A percentile compares a stretch with the other conserved stretches of the same genome.
phyloP scores from a whole-genome alignment of 1,140 invertebrate species.

The Drosophila aff. region DNA sequence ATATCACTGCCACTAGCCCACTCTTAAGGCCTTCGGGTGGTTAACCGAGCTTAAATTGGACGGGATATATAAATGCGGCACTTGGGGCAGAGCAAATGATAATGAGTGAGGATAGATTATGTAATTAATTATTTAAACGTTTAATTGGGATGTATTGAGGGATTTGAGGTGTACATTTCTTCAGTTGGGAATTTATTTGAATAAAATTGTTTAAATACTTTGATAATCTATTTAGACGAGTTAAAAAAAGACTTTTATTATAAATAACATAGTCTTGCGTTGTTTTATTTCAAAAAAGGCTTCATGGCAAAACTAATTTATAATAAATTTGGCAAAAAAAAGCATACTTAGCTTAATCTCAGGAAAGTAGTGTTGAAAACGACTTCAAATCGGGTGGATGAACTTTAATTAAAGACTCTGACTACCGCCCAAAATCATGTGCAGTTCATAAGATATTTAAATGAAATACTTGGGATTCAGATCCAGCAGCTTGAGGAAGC shows the following conservation, averaged over 20 bases:
- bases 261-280: not conserved
- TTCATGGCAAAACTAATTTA: not conserved
- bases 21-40: slow-evolving; percentile 1
- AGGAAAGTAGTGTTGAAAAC: not conserved
- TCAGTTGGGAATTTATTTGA: too few relatives aligned
- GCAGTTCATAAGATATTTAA: too few relatives aligned
- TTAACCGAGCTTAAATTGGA: not conserved
- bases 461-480: not conserved
- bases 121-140: slow-evolving; percentile 11
- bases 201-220: not conserved
- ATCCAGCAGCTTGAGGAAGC: not conserved
- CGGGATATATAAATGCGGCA: not conserved
- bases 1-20: slow-evolving; percentile 15
- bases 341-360: not conserved
- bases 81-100: not conserved
- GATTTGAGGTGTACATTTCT: not conserved
- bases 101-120: slow-evolving; percentile 2
- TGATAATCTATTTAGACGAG: not conserved
- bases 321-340: not conserved
- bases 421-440: too few relatives aligned
- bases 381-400: not conserved
- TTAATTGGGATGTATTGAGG: not conserved
- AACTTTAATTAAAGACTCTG: too few relatives aligned
- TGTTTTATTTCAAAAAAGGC: not conserved
- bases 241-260: too few relatives aligned